Evolutionary conservation across 2,113 vertebrate genomes (phyloP), one percentile per base, ranked within the genome.

Genomic region (Noturus placidus): DNA sequence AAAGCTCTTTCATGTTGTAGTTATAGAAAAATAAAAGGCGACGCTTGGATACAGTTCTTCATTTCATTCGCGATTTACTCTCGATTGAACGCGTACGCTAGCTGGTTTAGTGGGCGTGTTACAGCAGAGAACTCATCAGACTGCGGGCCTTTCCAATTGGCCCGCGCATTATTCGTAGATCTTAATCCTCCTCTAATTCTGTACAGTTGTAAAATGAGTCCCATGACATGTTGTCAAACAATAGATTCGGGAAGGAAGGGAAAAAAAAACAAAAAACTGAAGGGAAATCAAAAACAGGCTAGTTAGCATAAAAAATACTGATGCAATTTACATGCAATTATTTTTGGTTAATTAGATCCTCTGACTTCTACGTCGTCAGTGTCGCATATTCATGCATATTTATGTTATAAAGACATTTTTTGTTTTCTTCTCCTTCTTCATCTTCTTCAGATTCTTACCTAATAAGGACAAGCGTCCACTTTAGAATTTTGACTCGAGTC

Each of bases 251-350:
- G 42, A 46, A 38, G 35, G 3, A 38, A 38, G 35, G 3, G 3
- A 46, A 35, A 57, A 76, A 74, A 65, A 63, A 50, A 77, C n/a
- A 13, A 27, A 17, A 25, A 6, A 54, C 6, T 72, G 76, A 72
- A 52, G 6, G 33, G 9, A 69, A 78, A 91, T 88, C 14, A 22
- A 81, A 59, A 42, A 50, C 65, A 87, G 2, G 2, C 69, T 77
- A 70, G 85, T 86, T 89, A 83, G 35, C 35, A 88, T 91, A 88
- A 92, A 89, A 91, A 91, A 92, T 93, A 92, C 92, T 93, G 94
- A 92, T 92, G 91, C 88, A 94, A 94, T 95, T 94, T 94, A 93
- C 93, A 94, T 94, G 91, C 94, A 94, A 95, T 93, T 94, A 94
- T 93, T 93, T 93, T 91, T 81, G 90, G 91, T 93, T 94, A 94